Evolutionary conservation across 1,140 invertebrate genomes (phyloP).

Genomic region (Idris sp.): DNA sequence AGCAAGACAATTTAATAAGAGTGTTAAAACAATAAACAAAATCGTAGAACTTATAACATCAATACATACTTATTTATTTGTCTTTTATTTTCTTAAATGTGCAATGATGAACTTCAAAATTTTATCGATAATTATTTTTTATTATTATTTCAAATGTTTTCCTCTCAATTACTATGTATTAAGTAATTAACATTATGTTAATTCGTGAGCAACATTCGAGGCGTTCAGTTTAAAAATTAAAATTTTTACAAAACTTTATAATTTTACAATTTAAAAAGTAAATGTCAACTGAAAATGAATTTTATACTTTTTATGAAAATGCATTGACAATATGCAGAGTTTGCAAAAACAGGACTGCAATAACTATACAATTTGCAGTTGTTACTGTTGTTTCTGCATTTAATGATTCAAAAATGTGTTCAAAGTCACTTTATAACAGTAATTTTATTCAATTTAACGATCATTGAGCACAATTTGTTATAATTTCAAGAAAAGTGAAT

Average conservation of each 20-base stretch:
- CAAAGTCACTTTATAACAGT: too few relatives aligned
- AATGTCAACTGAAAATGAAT: slow-evolving; percentile 32
- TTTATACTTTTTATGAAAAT: too few relatives aligned
- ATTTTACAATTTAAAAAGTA: slow-evolving; percentile 25
- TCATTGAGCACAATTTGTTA: background rate
- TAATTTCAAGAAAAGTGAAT: slow-evolving; percentile 6
- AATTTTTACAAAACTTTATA: slow-evolving; percentile 51
- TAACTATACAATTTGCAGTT: too few relatives aligned
- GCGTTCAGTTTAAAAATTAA: slow-evolving; percentile 35
- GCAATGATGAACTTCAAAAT: too few relatives aligned
- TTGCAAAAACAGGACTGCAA: too few relatives aligned
- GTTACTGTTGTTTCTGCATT: too few relatives aligned
- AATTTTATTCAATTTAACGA: too few relatives aligned
- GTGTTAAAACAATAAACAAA: background rate
- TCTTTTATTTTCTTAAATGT: background rate
- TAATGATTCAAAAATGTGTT: background rate
- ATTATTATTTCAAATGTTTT: slow-evolving; percentile 32
- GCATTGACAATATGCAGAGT: too few relatives aligned
- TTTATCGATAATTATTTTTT: too few relatives aligned
- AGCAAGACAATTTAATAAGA: slow-evolving; percentile 1
- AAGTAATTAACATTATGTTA: slow-evolving; percentile 46
- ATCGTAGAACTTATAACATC: slow-evolving; percentile 7
- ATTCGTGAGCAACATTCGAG: slow-evolving; percentile 60
- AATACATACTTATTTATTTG: background rate
- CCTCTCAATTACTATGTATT: slow-evolving; percentile 14